Evolutionary conservation across 2,797 vertebrate species (phyloP), one percentile per base, ranked within the genome.

Genomic region (Paedocypris micromegethes): DNA sequence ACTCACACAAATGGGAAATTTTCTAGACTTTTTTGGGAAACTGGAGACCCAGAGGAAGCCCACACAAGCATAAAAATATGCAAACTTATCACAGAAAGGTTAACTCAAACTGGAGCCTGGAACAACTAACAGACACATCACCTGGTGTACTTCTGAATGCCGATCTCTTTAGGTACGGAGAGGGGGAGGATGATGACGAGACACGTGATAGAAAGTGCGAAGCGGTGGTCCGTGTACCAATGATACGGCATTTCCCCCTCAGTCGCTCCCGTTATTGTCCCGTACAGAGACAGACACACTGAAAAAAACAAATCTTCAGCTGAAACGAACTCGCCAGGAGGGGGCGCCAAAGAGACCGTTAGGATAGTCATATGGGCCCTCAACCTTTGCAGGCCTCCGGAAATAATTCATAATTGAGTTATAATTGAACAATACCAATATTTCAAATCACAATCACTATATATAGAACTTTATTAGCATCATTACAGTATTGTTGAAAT

Each of bases 121-220:
- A 45, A n/a, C 44, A 56, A 23, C 23, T 23, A 23, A 23, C 23
- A 23, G 23, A 23, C 23, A 23, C 23, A 23, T 23, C 54, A 49
- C 90, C 90, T 92, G 8, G 88, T 91, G 80, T 91, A 92, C 80
- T 92, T 92, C 81, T 92, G 90, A 77, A 91, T 90, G 40, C 88
- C 82, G 0, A 92, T 91, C 82, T 90, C 89, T 80, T 91, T 90
- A 39, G 90, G 86, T 71, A 91, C 87, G 55, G 90, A 92, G 44
- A 92, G 78, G 1, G 90, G 90, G 0, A 92, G 79, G 77, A 92
- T 90, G 82, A 92, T 84, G 75, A 91, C 1, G 2, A 91, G 70
- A 63, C 90, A 91, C 81, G 88, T 74, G 66, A 89, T 5, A 67
- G 87, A 89, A 67, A 92, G 88, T 58, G 85, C 78, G 56, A 91